Percentiles rank a stretch among this genome's conserved stretches.
These are phyloP conservation scores for Ormyrus pomaceus DNA, from an alignment of 2,888 invertebrate genomes.

Conservation along the genomic window DNA sequence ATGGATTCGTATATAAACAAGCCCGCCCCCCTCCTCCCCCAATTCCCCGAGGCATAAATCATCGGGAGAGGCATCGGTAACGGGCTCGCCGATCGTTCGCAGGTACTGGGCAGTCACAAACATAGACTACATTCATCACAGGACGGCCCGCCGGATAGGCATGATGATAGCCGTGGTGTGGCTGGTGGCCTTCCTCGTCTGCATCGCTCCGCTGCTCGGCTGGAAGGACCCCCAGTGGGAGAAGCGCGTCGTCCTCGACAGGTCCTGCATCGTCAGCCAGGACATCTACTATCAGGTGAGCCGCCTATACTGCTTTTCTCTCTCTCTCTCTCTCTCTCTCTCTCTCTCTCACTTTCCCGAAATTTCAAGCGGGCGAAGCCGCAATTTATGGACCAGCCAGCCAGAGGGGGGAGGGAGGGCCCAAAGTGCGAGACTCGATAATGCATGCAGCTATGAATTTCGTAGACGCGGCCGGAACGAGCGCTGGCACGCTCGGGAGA, in stretches of 20 bases:
- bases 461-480: constrained; percentile 7
- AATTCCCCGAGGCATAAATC: too few relatives aligned
- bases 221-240: constrained; percentile 85
- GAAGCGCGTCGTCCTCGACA: constrained; percentile 79
- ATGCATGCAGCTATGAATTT: constrained; percentile 29
- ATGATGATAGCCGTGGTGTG: constrained; percentile 90
- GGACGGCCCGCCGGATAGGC: constrained; percentile 86
- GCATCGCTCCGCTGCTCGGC: constrained; percentile 90
- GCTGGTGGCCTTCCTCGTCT: constrained; percentile 89
- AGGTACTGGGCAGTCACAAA: constrained; percentile 95
- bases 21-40: too few relatives aligned
- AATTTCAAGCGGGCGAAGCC: background rate
- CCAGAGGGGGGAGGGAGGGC: too few relatives aligned
- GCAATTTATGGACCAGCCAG: background rate
- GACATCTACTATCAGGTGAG: constrained; percentile 82
- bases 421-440: background rate
- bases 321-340: background rate
- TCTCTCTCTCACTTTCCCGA: background rate
- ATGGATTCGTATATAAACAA: too few relatives aligned
- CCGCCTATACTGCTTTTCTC: background rate
- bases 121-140: constrained; percentile 91
- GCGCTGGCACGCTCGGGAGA: background rate
- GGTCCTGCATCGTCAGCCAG: constrained; percentile 89
- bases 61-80: too few relatives aligned
- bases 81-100: constrained; percentile 59